Evolutionary conservation across 2,797 vertebrate species (phyloP), one percentile per base, ranked within the genome.

Genomic region (Chaetodon trifasciatus): DNA sequence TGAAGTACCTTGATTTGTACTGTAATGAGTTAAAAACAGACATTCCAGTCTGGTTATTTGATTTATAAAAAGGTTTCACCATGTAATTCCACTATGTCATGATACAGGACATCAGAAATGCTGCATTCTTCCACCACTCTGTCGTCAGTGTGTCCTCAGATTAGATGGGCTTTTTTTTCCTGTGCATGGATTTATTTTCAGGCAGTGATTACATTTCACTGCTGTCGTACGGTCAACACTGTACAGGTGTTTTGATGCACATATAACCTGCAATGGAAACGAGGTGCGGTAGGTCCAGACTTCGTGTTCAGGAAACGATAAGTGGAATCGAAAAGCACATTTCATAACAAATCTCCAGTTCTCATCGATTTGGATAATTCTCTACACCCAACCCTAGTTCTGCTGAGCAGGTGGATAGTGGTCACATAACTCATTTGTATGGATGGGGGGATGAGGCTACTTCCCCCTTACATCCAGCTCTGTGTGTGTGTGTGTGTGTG

Each of bases 351-450:
- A 74, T 65, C 37, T 16, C 23, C 23, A 40, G 17, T 60, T 82
- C 19, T 49, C 57, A 28, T 8, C 56, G 70, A 65, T 81, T 78
- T 23, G 35, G 63, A 83, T 61, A 11, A 13, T 52, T 84, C 37
- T 60, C 8, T 2, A 76, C 40, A 85, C 74, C 78, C 78, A 90
- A 86, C 88, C 88, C 81, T 75, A 49, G 72, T 77, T 77, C 15
- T 75, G 67, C 46, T 50, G 73, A 84, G 67, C 42, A 75, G 63
- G 53, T 83, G 58, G 77, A 78, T 81, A 84, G 90, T 85, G 84
- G 91, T 93, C 86, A 87, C 79, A 77, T 83, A 83, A 92, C 83
- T 84, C 64, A 63, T 81, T 70, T 60, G 83, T 73, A 77, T 71
- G 70, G 79, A 79, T 62, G 71, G 28, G 62, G 50, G 74, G 78